Conservation (phyloP, 2,113 vertebrate genomes). For the Tachysurus vachellii region DNA sequence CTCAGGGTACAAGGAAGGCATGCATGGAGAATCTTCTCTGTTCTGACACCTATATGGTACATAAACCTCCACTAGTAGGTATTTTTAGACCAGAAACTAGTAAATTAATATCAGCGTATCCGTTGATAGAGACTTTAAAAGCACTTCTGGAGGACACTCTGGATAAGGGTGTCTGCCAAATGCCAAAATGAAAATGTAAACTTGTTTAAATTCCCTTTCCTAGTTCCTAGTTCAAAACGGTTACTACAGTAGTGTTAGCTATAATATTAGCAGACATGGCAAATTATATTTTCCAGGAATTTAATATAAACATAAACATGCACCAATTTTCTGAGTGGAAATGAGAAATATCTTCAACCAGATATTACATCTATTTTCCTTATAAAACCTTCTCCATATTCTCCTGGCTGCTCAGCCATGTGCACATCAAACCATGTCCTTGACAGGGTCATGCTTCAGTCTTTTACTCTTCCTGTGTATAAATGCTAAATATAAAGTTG, state of each 20-base stretch:
- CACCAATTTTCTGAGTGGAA: not conserved
- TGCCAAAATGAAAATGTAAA: too few relatives aligned
- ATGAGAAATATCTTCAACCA: not conserved
- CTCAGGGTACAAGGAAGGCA: too few relatives aligned
- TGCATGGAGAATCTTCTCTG: too few relatives aligned
- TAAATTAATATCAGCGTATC: too few relatives aligned
- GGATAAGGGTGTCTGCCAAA: too few relatives aligned
- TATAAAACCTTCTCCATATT: conserved; percentile 4
- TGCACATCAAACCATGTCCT: conserved; percentile 14
- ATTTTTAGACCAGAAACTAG: too few relatives aligned
- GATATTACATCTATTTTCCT: not conserved
- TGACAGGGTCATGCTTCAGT: conserved; percentile 33
- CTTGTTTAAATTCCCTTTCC: not conserved
- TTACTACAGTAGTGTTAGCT: not conserved
- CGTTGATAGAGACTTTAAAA: too few relatives aligned
- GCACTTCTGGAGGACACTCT: too few relatives aligned
- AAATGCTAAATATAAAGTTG: conserved; percentile 36
- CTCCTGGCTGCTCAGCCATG: not conserved
- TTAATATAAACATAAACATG: not conserved
- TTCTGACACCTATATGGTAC: too few relatives aligned
- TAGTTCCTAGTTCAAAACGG: not conserved
- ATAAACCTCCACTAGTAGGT: too few relatives aligned
- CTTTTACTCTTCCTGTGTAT: not conserved
- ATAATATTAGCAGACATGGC: not conserved
- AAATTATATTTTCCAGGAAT: not conserved